Evolutionary conservation across 2,888 invertebrate genomes (phyloP).

Genomic region (Heliconius aoede): DNA sequence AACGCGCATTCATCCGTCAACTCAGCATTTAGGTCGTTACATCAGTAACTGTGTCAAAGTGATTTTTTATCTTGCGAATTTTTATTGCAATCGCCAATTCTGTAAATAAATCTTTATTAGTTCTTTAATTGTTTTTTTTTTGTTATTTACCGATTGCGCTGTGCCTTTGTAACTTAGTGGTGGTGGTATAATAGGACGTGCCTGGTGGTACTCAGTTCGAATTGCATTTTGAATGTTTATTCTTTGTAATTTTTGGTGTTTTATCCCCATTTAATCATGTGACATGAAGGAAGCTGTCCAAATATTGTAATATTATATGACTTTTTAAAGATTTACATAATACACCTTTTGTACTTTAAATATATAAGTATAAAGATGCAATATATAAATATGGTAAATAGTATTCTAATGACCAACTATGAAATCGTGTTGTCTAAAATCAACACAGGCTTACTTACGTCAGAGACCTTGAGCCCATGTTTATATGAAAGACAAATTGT

Average conservation of each 20-base stretch:
- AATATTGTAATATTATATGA: too few relatives aligned
- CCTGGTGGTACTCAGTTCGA: background rate
- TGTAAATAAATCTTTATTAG: conserved; percentile 13
- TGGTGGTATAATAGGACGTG: background rate
- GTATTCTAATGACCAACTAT: conserved; percentile 20
- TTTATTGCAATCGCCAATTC: background rate
- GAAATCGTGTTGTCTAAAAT: conserved; percentile 16
- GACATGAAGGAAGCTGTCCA: too few relatives aligned
- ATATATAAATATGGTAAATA: background rate
- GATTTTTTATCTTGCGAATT: conserved; percentile 11
- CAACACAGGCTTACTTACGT: conserved; percentile 32
- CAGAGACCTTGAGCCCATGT: conserved; percentile 30
- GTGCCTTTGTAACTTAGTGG: background rate
- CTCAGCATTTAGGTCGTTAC: background rate
- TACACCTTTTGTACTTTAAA: too few relatives aligned
- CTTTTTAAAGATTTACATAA: too few relatives aligned
- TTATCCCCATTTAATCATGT: too few relatives aligned
- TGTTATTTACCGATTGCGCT: background rate
- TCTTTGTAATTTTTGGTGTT: background rate
- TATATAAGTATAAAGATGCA: background rate
- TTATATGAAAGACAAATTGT: conserved; percentile 22
- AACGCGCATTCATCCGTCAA: conserved; percentile 24
- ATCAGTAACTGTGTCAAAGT: background rate
- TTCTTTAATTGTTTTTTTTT: background rate
- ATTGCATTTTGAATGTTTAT: background rate